Evolutionary conservation across 2,113 vertebrate genomes (phyloP).

Genomic region (Gambusia affinis): DNA sequence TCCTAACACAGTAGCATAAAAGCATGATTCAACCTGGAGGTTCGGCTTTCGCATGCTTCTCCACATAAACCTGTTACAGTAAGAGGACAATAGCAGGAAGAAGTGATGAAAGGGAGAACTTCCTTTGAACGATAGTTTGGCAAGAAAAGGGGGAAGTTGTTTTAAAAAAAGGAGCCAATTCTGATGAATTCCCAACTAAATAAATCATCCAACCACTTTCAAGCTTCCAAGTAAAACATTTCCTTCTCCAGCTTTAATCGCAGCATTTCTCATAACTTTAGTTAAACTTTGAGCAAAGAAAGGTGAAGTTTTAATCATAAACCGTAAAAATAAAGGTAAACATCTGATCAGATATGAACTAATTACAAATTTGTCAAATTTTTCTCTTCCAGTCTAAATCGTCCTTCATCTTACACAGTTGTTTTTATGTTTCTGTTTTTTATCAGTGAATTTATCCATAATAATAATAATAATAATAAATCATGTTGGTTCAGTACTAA

Average conservation of each 20-base stretch:
- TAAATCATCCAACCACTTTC: neutral
- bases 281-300: neutral
- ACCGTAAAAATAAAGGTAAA: neutral
- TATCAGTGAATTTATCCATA: neutral
- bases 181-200: neutral
- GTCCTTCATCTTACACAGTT: neutral
- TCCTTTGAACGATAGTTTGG: neutral
- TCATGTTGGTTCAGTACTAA: neutral
- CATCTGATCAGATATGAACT: too few relatives aligned
- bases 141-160: too few relatives aligned
- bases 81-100: constrained; percentile 48
- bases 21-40: neutral
- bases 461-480: neutral
- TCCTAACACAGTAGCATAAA: neutral
- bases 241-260: neutral
- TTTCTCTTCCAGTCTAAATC: too few relatives aligned
- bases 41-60: neutral
- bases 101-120: neutral
- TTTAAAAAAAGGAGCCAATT: neutral
- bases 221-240: neutral
- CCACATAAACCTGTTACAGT: neutral
- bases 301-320: neutral
- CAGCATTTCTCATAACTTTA: neutral
- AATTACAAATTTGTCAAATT: too few relatives aligned
- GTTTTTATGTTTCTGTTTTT: neutral